Conservation (phyloP, 2,113 vertebrate species). For the Anolis carolinensis region DNA sequence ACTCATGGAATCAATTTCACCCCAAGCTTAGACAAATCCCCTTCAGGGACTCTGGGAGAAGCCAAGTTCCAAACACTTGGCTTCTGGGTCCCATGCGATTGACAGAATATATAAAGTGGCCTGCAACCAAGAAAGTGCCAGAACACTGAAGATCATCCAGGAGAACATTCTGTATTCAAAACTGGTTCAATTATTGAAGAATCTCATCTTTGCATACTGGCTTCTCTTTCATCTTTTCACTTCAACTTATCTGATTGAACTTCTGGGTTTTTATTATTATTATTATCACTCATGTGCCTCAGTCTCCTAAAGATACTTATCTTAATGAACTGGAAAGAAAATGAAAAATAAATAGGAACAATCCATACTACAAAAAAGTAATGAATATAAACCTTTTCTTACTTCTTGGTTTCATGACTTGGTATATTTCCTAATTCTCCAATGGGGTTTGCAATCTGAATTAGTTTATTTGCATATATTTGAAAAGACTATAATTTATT, state of each 20-base stretch:
- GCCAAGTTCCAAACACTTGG: no score
- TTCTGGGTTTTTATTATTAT: background rate
- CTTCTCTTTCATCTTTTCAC: background rate
- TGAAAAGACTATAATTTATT: no score
- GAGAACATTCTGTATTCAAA: background rate
- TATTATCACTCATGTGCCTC: background rate
- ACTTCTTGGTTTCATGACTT: background rate
- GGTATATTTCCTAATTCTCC: background rate
- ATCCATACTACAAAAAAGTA: background rate
- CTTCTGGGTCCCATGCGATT: background rate
- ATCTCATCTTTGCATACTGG: background rate
- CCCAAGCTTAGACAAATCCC: no score
- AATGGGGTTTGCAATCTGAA: background rate
- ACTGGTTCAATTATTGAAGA: background rate
- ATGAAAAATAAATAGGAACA: constrained; percentile 2
- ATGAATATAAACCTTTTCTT: background rate
- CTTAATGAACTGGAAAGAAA: background rate
- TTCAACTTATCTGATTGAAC: background rate
- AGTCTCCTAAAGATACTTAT: background rate
- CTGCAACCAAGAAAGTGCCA: background rate
- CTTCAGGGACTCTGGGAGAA: no score
- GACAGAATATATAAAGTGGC: background rate
- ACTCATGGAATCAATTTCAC: background rate
- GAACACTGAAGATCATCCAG: background rate
- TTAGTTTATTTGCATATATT: background rate